Conservation (phyloP, 2,113 vertebrate genomes). For the Ameiurus melas region DNA sequence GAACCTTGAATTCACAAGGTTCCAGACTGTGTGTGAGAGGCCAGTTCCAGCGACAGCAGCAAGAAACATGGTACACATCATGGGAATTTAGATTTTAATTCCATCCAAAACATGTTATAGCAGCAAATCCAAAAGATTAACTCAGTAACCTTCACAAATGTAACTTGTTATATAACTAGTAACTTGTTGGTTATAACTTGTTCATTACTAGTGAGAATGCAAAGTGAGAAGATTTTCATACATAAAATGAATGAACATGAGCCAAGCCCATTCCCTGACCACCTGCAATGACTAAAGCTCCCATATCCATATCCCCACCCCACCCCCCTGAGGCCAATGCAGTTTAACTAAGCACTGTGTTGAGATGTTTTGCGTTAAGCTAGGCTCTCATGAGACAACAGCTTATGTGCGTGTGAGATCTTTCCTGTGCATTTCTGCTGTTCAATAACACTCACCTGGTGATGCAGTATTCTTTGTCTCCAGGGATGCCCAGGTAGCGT, state of each 20-base stretch:
- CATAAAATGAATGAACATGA: not conserved
- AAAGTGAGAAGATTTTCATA: not conserved
- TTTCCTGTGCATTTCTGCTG: not conserved
- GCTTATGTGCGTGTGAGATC: not conserved
- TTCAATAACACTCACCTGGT: constrained; percentile 80
- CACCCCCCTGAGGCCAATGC: not conserved
- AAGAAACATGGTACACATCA: not conserved
- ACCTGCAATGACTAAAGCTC: not conserved
- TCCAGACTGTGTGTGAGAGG: too few relatives aligned
- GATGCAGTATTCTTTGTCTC: constrained; percentile 92
- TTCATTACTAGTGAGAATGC: too few relatives aligned
- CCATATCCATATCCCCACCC: not conserved
- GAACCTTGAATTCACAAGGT: not conserved
- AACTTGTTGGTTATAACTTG: not conserved
- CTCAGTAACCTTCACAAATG: not conserved
- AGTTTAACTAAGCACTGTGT: constrained; percentile 20
- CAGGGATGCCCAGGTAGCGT: constrained; percentile 85
- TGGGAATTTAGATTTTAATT: not conserved
- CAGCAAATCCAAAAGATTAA: not conserved
- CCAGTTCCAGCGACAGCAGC: not conserved
- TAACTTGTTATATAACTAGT: too few relatives aligned
- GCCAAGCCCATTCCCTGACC: not conserved
- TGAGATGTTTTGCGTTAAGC: not conserved
- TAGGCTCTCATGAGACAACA: constrained; percentile 12
- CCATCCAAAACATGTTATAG: not conserved